A percentile compares a stretch with the other conserved stretches of the same genome.
These are phyloP conservation scores for Artibeus jamaicensis DNA, from an alignment of 2,797 vertebrate genomes.

Conservation along the genomic window DNA sequence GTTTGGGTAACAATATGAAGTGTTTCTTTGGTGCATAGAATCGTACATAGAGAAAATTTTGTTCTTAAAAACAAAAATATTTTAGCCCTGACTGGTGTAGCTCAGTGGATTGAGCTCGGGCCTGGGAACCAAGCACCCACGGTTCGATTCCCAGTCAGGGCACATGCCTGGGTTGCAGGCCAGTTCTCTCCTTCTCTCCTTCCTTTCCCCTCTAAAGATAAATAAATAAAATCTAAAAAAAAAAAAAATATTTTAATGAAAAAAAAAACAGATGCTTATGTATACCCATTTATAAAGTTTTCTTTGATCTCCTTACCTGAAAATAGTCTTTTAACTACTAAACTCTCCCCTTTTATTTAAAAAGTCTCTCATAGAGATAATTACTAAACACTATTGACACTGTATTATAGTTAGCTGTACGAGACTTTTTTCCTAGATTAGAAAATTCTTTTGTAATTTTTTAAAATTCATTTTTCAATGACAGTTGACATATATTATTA, in stretches of 20 bases:
- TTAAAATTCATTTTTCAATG: not conserved
- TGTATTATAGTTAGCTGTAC: not conserved
- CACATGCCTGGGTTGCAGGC: no score
- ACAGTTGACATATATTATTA: not conserved
- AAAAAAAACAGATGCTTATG: not conserved
- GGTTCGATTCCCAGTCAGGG: no score
- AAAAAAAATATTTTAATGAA: not conserved
- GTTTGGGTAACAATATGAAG: not conserved
- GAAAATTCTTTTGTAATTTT: not conserved
- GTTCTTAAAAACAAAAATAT: not conserved
- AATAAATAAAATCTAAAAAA: no score
- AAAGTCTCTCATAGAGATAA: not conserved
- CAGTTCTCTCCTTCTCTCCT: no score
- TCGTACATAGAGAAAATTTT: not conserved
- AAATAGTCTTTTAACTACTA: not conserved
- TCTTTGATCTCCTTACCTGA: not conserved
- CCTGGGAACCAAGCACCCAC: no score
- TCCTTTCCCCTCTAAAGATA: no score
- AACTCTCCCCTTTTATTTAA: not conserved
- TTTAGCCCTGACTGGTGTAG: no score
- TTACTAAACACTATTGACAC: not conserved
- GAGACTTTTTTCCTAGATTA: not conserved
- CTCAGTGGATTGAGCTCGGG: no score
- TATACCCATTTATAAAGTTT: not conserved
- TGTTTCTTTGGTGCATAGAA: not conserved